A percentile compares a stretch with the other conserved stretches of the same genome.
Conservation (phyloP, 1,140 invertebrate genomes). For the Drosophila kurseongensis region DNA sequence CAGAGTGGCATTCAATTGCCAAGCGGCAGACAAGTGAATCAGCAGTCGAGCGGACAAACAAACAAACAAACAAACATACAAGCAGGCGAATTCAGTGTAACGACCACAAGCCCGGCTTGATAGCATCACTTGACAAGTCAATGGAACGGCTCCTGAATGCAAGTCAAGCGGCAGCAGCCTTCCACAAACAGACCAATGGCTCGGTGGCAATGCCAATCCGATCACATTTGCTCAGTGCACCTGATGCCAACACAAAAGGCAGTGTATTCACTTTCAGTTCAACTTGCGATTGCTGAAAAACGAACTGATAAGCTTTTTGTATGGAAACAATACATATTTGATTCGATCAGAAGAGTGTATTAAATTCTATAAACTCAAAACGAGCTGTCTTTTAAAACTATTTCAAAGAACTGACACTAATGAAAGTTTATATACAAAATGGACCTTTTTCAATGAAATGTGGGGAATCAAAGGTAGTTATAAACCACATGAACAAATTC, state of each 20-base stretch:
- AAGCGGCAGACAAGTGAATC: slow-evolving; percentile 46
- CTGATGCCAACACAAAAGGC: slow-evolving; percentile 6
- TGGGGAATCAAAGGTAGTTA: too few relatives aligned
- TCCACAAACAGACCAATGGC: slow-evolving; percentile 13
- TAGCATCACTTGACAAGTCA: slow-evolving; percentile 57
- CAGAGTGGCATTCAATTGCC: slow-evolving; percentile 50
- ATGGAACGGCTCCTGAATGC: slow-evolving; percentile 39
- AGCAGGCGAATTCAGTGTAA: slow-evolving; percentile 31
- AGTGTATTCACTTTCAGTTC: slow-evolving; percentile 16
- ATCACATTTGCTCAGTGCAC: slow-evolving; percentile 41
- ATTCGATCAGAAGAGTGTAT: too few relatives aligned
- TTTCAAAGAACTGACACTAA: too few relatives aligned
- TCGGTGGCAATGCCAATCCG: slow-evolving; percentile 22
- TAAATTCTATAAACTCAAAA: too few relatives aligned
- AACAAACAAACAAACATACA: slow-evolving; percentile 7
- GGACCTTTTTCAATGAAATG: too few relatives aligned
- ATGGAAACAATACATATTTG: too few relatives aligned
- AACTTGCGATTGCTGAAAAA: background rate
- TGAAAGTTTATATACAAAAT: too few relatives aligned
- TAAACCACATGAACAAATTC: too few relatives aligned
- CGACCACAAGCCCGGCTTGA: slow-evolving; percentile 48
- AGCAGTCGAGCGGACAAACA: slow-evolving; percentile 45
- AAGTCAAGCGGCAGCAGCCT: slow-evolving; percentile 24
- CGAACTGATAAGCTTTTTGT: too few relatives aligned
- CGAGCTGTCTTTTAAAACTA: too few relatives aligned